Base-by-base conservation (phyloP, 2,797 vertebrate genomes). In the Sebastes reedi region DNA sequence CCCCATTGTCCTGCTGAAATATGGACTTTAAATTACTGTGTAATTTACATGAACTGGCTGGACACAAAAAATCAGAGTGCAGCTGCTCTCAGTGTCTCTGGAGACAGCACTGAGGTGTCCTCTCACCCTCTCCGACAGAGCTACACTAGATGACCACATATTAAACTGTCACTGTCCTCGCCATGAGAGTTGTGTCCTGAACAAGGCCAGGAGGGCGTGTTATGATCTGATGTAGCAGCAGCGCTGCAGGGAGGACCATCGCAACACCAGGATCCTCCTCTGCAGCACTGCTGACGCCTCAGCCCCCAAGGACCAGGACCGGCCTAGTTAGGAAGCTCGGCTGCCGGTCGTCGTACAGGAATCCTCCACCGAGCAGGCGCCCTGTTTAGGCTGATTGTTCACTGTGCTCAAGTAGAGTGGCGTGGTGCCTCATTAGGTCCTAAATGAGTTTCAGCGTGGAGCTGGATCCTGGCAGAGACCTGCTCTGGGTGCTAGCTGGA, bases 391-490 rank as follows among this genome's bases (percentile, higher is more conserved):
- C 79, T 64, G 64, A 67, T 85, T 81, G 86, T 85, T 88, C 54
- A 46, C 62, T 67, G 76, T 72, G 84, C 80, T 81, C 75, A 84
- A 86, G 85, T 67, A 77, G 85, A 87, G 82, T 54, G 87, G 67
- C 34, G 6, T 80, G 84, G 89, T 81, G 75, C 82, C 83, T 92
- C 86, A 87, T 93, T 92, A 91, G 67, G 69, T 46, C 72, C 58
- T 88, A 75, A 89, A 88, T 50, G 2, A 80, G 69, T 87, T 85
- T 88, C 55, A 55, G 73, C 39, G 30, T 61, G 74, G 70, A 75
- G 79, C 54, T 59, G 42, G 66, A 67, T 85, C 56, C 52, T 34
- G 25, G 50, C 71, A 25, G 54, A 67, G 78, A 79, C 56, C 71
- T 55, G 70, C 13, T 61, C 24, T 2, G 36, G 36, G 36, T 39